A percentile compares a stretch with the other conserved stretches of the same genome.
These are phyloP conservation scores for Ptycholaimellus sp. DNA, from an alignment of 2,888 invertebrate genomes.

Conservation along the genomic window DNA sequence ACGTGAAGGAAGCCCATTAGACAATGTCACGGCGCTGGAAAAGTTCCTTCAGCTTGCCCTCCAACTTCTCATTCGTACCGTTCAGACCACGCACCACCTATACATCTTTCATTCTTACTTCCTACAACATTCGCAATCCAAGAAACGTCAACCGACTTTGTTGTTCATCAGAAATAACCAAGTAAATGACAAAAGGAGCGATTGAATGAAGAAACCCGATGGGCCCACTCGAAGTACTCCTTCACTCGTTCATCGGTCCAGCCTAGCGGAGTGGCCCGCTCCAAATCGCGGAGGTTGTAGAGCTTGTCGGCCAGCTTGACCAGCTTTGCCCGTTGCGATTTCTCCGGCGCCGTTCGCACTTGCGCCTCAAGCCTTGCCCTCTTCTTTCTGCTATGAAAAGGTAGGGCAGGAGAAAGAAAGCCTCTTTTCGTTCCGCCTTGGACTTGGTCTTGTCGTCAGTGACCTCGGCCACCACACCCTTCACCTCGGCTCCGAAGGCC, in stretches of 20 bases:
- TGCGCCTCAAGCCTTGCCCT: too few species aligned
- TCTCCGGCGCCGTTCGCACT: slow-evolving; percentile 37
- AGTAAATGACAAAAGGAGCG: too few species aligned
- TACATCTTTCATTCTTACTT: too few species aligned
- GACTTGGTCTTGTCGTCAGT: slow-evolving; percentile 45
- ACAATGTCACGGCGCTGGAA: too few species aligned
- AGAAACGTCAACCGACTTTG: too few species aligned
- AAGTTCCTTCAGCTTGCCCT: slow-evolving; percentile 15
- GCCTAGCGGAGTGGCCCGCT: slow-evolving; percentile 26
- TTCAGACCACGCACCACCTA: slow-evolving; percentile 12
- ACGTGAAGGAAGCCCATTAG: too few species aligned
- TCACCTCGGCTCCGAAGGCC: slow-evolving; percentile 31
- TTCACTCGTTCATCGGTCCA: slow-evolving; percentile 15
- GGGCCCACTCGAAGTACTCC: slow-evolving; percentile 20
- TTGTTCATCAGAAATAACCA: too few species aligned
- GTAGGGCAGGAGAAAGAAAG: too few species aligned
- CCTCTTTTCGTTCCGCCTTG: slow-evolving; percentile 39
- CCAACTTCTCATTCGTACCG: slow-evolving; percentile 18
- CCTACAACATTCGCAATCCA: too few species aligned
- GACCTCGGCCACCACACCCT: slow-evolving; percentile 27
- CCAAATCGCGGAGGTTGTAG: slow-evolving; percentile 50
- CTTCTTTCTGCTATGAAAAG: too few species aligned
- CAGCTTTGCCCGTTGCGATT: slow-evolving; percentile 42
- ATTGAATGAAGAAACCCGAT: too few species aligned
- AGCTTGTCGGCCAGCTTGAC: slow-evolving; percentile 58